Evolutionary conservation across 2,888 invertebrate genomes (phyloP), one percentile per base, ranked within the genome.

Genomic region (Spodoptera exigua): DNA sequence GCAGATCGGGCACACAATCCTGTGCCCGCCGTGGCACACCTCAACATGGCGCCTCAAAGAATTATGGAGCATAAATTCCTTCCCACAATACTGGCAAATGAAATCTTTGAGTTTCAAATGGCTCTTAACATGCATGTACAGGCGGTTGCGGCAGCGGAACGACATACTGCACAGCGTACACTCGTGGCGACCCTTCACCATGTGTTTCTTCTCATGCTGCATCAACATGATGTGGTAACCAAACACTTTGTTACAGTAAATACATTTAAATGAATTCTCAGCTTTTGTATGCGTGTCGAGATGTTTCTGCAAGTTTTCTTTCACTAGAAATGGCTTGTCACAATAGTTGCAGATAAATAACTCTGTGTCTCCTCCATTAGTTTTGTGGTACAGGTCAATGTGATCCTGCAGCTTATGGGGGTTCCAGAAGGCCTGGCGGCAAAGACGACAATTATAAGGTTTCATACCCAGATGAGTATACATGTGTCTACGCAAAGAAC

Each of bases 1-100:
- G 84, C 98, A 98, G 58, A 98, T 95, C 1, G 96, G 95, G 86
- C 98, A 98, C 70, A 96, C 95, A 78, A 97, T 96, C 18, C 97
- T 96, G 70, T 96, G 96, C 56, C 97, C 97, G 32, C 95, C 95
- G 79, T 98, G 98, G 74, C 96, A 95, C 76, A 97, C 96, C 75
- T 96, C 96, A 27, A 97, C 92, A 84, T 98, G 98, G 65, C 97
- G 96, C 73, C 96, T 96, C 70, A 98, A 89, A 0, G 97, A 96
- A 82, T 97, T 96, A 7, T 96, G 95, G 3, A 97, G 95, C 40
- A 96, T 94, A 84, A 98, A 98, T 27, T 96, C 95, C 77, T 97
- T 97, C 0, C 97, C 97, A 81, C 98, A 98, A 51, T 97, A 95
- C 70, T 97, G 96, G 82, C 98, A 98, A 35, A 96, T 95, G 87